Evolutionary conservation across 2,113 vertebrate genomes (phyloP), one percentile per base, ranked within the genome.

Genomic region (Eulemur rufifrons): DNA sequence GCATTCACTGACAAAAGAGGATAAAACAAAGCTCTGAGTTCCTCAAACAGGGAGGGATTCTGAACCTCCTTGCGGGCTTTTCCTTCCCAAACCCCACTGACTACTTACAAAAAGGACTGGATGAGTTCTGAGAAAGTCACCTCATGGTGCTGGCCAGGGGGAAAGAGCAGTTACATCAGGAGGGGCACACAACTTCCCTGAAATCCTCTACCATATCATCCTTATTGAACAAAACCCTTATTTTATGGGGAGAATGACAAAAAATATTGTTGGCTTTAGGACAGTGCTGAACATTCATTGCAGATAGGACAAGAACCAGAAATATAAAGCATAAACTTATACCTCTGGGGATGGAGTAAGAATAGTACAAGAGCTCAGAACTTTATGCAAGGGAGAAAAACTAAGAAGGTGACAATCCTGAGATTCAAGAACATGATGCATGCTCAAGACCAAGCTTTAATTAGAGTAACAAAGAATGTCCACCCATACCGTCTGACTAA

Each of bases 141-240:
- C 7, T 56, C 23, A 18, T 8, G 23, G 4, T 15, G 3, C 18
- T 39, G 8, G 21, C 1, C 39, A 13, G 8, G 14, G 3, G 5
- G 52, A 64, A 21, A 63, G 39, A 34, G 1, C 4, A 74, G 10
- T 3, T 17, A 68, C 13, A 25, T 39, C 5, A n/a, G 39, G 6
- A 69, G 7, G 8, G 23, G 0, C 18, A 21, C 0, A 37, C 5
- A 85, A 52, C 4, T 76, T 2, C 2, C 8, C 6, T 3, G 1
- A 10, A 37, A 52, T 29, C 4, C 21, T 15, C 6, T 61, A 6
- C 18, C 2, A 17, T 27, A 12, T 42, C 32, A 64, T 50, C 3
- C 11, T 50, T 20, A 3, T 18, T 42, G 77, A 90, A 25, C 23
- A 81, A 76, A 81, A 83, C 0, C 2, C 18, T 69, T 74, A 29